These are phyloP conservation scores for Drosophila prostipennis DNA, from an alignment of 2,888 invertebrate species.

Conservation along the genomic window DNA sequence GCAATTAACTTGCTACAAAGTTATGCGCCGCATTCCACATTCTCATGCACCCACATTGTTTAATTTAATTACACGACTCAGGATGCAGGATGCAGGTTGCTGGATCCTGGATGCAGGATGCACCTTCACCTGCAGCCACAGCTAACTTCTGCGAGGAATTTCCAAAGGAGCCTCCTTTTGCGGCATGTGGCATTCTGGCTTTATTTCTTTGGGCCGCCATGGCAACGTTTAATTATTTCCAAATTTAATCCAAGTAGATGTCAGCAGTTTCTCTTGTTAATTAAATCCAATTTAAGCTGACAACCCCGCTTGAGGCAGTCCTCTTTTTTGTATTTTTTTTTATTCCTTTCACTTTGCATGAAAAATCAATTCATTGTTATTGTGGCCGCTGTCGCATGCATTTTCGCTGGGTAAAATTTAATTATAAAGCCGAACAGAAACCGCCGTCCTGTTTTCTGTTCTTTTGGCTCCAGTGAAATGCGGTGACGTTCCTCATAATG, in stretches of 20 bases:
- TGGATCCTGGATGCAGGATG: neutral
- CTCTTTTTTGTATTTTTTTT: neutral
- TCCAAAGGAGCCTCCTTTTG: slow-evolving; percentile 16
- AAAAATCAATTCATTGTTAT: slow-evolving; percentile 37
- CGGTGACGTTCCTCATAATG: slow-evolving; percentile 42
- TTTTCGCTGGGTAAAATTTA: slow-evolving; percentile 38
- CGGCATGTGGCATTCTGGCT: neutral
- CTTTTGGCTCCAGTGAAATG: slow-evolving; percentile 36
- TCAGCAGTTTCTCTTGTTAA: slow-evolving; percentile 44
- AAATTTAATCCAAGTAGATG: slow-evolving; percentile 46
- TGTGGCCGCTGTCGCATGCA: slow-evolving; percentile 15
- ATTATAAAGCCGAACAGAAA: slow-evolving; percentile 39
- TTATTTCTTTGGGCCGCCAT: slow-evolving; percentile 10
- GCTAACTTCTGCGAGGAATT: slow-evolving; percentile 16
- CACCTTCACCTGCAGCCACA: slow-evolving; percentile 13
- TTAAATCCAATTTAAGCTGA: slow-evolving; percentile 49
- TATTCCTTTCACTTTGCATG: slow-evolving; percentile 14
- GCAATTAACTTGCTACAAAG: slow-evolving; percentile 52
- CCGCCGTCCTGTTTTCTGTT: slow-evolving; percentile 11
- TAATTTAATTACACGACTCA: slow-evolving; percentile 60
- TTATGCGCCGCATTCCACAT: slow-evolving; percentile 37
- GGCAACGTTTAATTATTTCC: slow-evolving; percentile 39
- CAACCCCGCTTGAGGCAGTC: slow-evolving; percentile 24
- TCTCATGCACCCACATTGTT: slow-evolving; percentile 42
- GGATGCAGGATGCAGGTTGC: slow-evolving; percentile 4